These are phyloP conservation scores for Pteropus rufus DNA, from an alignment of 2,797 vertebrate genomes.

Conservation along the genomic window DNA sequence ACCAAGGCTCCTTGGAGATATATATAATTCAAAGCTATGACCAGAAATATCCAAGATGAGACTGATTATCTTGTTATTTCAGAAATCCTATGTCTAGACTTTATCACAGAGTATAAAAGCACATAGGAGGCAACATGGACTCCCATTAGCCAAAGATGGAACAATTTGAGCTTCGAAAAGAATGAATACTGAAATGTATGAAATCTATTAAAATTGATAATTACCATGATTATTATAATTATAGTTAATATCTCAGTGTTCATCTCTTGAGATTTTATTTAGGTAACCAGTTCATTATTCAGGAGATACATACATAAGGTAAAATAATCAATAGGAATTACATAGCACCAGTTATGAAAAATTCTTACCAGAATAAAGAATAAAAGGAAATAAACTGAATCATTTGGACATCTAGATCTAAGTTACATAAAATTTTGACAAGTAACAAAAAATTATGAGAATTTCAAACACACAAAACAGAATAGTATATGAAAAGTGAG, in stretches of 20 bases:
- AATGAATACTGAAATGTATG: background rate
- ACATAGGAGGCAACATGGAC: background rate
- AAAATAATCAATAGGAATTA: slow-evolving; percentile 11
- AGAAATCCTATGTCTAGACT: background rate
- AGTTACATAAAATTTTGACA: slow-evolving; percentile 8
- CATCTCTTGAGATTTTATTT: background rate
- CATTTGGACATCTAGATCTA: background rate
- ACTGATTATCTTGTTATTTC: background rate
- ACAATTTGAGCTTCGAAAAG: background rate
- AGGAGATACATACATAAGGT: background rate
- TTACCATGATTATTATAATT: background rate
- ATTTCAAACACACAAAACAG: background rate
- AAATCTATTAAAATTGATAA: slow-evolving; percentile 3
- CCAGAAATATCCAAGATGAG: background rate
- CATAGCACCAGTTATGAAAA: background rate
- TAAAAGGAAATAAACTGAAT: background rate
- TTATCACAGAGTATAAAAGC: background rate
- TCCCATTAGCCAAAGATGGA: background rate
- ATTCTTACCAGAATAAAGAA: background rate
- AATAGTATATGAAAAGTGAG: background rate
- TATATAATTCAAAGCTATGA: background rate
- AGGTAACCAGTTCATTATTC: background rate
- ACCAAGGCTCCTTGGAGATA: background rate
- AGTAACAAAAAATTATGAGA: background rate
- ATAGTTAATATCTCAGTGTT: background rate